Percentiles rank a stretch among this genome's conserved stretches.
Conservation (phyloP, 1,140 invertebrate genomes). For the Calliphora vicina region DNA sequence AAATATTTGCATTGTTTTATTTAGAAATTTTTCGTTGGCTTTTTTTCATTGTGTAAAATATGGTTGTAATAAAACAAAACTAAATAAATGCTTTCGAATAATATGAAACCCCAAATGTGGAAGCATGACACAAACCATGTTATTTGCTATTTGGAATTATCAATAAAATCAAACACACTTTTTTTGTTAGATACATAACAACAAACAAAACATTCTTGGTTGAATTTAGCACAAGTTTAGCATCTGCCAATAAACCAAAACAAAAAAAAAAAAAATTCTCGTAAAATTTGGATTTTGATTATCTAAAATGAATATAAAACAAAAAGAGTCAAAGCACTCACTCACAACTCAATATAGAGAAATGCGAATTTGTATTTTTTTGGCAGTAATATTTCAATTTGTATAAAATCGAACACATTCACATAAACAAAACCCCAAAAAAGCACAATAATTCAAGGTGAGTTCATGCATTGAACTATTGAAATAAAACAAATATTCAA, state of each 20-base stretch:
- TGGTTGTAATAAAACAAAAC: neutral
- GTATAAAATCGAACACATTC: neutral
- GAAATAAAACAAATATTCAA: no score
- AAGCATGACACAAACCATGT: neutral
- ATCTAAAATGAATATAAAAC: neutral
- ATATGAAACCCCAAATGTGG: neutral
- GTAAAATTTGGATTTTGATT: neutral
- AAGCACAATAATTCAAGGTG: neutral
- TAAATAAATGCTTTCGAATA: neutral
- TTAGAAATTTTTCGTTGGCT: neutral
- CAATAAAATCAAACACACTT: neutral
- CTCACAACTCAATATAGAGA: neutral
- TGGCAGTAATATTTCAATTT: constrained; percentile 14
- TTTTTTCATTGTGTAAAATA: neutral
- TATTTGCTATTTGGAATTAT: neutral
- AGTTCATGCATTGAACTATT: neutral
- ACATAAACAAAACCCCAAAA: neutral
- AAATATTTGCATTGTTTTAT: constrained; percentile 7
- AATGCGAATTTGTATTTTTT: neutral
- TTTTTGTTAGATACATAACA: neutral
- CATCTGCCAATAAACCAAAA: neutral
- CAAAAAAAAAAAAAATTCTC: neutral
- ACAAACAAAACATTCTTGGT: neutral
- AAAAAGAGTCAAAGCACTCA: neutral
- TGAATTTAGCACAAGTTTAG: neutral